phyloP scores from a whole-genome alignment of 1,140 invertebrate genomes.

The Pomacea maculata region DNA sequence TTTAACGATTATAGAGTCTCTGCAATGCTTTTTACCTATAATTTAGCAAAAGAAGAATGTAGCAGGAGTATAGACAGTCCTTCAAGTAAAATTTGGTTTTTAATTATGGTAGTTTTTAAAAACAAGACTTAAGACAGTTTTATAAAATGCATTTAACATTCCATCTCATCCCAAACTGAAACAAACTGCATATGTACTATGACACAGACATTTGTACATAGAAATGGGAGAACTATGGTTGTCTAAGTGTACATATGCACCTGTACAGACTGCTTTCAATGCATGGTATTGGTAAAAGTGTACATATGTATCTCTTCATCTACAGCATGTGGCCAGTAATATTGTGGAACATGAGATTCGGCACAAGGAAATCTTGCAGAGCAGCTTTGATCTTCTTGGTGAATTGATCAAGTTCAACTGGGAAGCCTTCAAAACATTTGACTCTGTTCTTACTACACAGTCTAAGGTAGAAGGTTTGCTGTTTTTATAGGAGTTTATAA shows the following conservation, averaged over 20 bases:
- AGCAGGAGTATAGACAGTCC: too few species aligned
- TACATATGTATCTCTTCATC: conserved; percentile 23
- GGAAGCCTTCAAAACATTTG: conserved; percentile 65
- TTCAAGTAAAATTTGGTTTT: too few species aligned
- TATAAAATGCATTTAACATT: too few species aligned
- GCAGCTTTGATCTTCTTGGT: conserved; percentile 68
- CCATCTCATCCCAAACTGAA: too few species aligned
- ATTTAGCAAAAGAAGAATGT: too few species aligned
- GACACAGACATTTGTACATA: too few species aligned
- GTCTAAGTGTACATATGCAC: not conserved
- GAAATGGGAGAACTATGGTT: not conserved
- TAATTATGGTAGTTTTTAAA: too few species aligned
- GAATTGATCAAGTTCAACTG: conserved; percentile 69
- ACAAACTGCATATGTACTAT: too few species aligned
- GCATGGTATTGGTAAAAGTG: not conserved
- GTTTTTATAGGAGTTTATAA: too few species aligned
- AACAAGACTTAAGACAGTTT: too few species aligned
- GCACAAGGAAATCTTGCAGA: conserved; percentile 68
- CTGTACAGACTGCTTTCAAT: conserved; percentile 1
- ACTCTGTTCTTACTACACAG: conserved; percentile 57
- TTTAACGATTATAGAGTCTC: too few species aligned
- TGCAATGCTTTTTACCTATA: too few species aligned
- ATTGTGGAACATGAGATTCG: conserved; percentile 64
- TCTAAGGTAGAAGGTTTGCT: conserved; percentile 48
- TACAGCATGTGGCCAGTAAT: conserved; percentile 64